These are phyloP conservation scores for Leuctra nigra DNA, from an alignment of 2,888 invertebrate species.

Conservation along the genomic window DNA sequence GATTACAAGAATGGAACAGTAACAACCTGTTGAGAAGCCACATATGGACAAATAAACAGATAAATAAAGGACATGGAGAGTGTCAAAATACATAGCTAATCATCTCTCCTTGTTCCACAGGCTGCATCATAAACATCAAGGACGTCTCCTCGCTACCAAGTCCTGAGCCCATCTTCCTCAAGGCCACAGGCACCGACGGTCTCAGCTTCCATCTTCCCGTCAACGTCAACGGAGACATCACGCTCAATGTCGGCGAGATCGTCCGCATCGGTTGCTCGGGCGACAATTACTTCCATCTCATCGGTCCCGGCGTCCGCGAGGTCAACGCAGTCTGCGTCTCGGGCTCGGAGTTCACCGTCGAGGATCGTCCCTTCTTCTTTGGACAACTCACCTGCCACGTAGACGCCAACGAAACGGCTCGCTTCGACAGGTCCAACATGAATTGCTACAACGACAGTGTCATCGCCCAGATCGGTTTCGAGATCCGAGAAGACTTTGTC, in stretches of 20 bases:
- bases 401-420: constrained; percentile 32
- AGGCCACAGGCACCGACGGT: neutral
- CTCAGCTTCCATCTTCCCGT: constrained; percentile 5
- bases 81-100: no score
- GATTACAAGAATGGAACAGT: no score
- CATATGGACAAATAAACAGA: no score
- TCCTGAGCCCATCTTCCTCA: constrained; percentile 15
- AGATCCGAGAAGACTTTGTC: constrained; percentile 20
- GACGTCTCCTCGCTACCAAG: no score
- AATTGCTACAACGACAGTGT: neutral
- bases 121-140: constrained; percentile 8
- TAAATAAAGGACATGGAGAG: no score
- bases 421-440: constrained; percentile 24
- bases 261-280: constrained; percentile 19
- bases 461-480: constrained; percentile 36
- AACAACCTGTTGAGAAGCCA: no score
- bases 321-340: constrained; percentile 21
- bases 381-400: constrained; percentile 36
- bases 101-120: constrained; percentile 4
- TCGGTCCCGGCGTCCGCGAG: neutral
- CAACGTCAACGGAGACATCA: neutral
- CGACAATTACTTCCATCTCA: constrained; percentile 6
- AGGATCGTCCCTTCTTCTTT: constrained; percentile 35
- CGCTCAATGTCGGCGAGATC: neutral
- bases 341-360: constrained; percentile 21